Conservation (phyloP, 1,140 invertebrate genomes). For the Aphaenogaster ashmeadi region DNA sequence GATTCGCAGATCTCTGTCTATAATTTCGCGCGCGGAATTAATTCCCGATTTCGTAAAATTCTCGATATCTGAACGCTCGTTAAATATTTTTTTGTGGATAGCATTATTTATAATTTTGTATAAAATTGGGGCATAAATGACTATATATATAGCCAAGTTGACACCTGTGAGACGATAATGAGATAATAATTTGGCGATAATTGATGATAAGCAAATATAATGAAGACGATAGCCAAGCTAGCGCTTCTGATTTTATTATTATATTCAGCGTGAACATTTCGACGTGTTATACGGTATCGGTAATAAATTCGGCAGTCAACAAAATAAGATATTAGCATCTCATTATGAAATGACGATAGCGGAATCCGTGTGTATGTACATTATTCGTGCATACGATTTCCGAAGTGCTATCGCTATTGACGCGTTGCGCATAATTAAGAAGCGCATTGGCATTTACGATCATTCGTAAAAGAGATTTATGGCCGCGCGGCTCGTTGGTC, state of each 20-base stretch:
- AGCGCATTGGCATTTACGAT: constrained; percentile 7
- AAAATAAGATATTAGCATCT: constrained; percentile 47
- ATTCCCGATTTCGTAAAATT: background rate
- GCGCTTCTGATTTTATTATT: background rate
- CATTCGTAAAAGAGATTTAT: constrained; percentile 44
- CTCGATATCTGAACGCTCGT: background rate
- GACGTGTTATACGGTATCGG: background rate
- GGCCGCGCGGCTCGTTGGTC: background rate
- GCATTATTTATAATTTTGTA: background rate
- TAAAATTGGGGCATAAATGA: background rate
- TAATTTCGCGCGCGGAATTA: background rate
- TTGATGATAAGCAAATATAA: too few species aligned
- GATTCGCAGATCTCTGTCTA: background rate
- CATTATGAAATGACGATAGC: constrained; percentile 7
- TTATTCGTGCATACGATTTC: background rate
- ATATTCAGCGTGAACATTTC: background rate
- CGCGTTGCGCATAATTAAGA: constrained; percentile 23
- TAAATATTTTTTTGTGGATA: background rate
- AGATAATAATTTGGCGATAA: background rate
- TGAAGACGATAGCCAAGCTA: background rate
- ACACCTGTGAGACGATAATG: background rate
- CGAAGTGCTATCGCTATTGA: background rate
- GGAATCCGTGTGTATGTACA: constrained; percentile 20
- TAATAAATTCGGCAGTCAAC: constrained; percentile 6
- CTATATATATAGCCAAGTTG: too few species aligned